phyloP scores from a whole-genome alignment of 2,888 invertebrate species.

The Chymomyza caudatula region DNA sequence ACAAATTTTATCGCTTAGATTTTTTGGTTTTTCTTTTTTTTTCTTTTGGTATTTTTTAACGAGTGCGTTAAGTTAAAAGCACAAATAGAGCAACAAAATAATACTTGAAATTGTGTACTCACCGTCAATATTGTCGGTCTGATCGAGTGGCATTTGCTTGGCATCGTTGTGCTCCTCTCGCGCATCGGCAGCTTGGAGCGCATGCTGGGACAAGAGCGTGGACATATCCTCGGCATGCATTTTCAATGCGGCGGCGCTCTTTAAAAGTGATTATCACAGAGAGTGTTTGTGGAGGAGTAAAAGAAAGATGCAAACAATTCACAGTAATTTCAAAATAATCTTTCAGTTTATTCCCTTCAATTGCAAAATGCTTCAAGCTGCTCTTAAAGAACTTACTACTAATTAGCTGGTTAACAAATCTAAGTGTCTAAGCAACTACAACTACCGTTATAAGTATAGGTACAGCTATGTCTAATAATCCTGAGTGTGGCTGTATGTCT shows the following conservation, averaged over 20 bases:
- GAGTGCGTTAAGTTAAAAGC: constrained; percentile 43
- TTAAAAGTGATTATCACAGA: background rate
- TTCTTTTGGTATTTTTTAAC: background rate
- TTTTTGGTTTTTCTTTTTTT: constrained; percentile 10
- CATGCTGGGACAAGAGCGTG: constrained; percentile 82
- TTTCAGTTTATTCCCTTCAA: background rate
- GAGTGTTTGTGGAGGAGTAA: background rate
- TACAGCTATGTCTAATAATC: constrained; percentile 38
- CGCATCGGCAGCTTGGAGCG: constrained; percentile 79
- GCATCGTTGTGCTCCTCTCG: constrained; percentile 80
- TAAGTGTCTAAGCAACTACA: constrained; percentile 5
- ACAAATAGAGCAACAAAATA: constrained; percentile 41
- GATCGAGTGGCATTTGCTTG: constrained; percentile 82
- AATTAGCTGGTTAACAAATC: constrained; percentile 10
- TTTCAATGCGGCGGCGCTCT: constrained; percentile 73
- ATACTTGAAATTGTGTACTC: constrained; percentile 77
- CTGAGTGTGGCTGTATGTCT: constrained; percentile 43
- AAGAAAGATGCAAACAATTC: background rate
- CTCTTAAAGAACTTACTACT: constrained; percentile 28
- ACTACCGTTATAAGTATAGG: constrained; percentile 22
- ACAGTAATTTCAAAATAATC: background rate
- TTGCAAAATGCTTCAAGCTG: constrained; percentile 60
- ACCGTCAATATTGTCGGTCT: constrained; percentile 87
- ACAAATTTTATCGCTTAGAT: constrained; percentile 31
- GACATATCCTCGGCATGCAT: constrained; percentile 82